phyloP scores from a whole-genome alignment of 2,888 invertebrate species.

The Anthophora plumipes region DNA sequence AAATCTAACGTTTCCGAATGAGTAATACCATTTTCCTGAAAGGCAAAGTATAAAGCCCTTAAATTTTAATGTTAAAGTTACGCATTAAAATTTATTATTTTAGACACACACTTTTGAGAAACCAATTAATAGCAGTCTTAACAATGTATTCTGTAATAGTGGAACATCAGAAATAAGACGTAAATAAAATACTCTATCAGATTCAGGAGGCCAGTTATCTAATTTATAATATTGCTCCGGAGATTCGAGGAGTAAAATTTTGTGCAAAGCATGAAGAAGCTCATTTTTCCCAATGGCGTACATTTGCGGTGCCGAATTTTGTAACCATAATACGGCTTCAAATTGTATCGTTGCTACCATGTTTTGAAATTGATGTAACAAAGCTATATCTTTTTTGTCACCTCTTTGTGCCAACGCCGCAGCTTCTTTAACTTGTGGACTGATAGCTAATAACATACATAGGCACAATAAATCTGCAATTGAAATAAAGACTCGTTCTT shows the following conservation, averaged over 20 bases:
- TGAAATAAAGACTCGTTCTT: slow-evolving; percentile 93
- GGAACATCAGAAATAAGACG: slow-evolving; percentile 95
- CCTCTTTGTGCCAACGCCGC: slow-evolving; percentile 86
- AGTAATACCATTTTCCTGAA: slow-evolving; percentile 91
- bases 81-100: neutral
- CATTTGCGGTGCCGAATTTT: slow-evolving; percentile 91
- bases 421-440: slow-evolving; percentile 90
- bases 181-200: slow-evolving; percentile 91
- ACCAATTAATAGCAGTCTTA: slow-evolving; percentile 93
- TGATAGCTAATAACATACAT: slow-evolving; percentile 92
- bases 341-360: slow-evolving; percentile 88
- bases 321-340: slow-evolving; percentile 95
- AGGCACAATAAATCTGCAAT: slow-evolving; percentile 94
- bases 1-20: slow-evolving; percentile 94
- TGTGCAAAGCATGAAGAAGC: slow-evolving; percentile 91
- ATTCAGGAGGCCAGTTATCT: slow-evolving; percentile 96
- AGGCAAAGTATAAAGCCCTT: neutral
- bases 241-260: slow-evolving; percentile 91
- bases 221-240: slow-evolving; percentile 93
- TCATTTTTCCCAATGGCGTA: slow-evolving; percentile 90
- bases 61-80: neutral
- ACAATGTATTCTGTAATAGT: slow-evolving; percentile 92
- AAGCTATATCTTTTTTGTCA: slow-evolving; percentile 85
- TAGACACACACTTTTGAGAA: slow-evolving; percentile 86
- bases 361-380: slow-evolving; percentile 85